Evolutionary conservation across 2,888 invertebrate species (phyloP).

Genomic region (Piscicola geometra): DNA sequence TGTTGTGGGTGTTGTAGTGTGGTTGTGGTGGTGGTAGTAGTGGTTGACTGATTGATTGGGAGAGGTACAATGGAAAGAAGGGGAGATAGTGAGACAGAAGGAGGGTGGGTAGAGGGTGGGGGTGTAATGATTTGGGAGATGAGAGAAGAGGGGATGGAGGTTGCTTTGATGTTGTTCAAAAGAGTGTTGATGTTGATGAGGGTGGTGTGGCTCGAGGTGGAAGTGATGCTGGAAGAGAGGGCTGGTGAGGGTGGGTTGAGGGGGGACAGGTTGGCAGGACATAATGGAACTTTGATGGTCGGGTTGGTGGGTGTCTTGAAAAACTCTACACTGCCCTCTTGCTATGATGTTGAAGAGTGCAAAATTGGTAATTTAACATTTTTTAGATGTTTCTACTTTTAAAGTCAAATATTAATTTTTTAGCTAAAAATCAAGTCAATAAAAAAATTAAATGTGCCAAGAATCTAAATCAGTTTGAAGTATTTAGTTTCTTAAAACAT

Average conservation of each 20-base stretch:
- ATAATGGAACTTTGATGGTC: background rate
- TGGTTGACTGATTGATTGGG: background rate
- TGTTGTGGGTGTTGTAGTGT: background rate
- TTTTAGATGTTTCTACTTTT: no score
- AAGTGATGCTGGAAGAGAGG: background rate
- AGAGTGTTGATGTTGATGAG: conserved; percentile 5
- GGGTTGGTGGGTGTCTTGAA: no score
- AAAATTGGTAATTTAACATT: no score
- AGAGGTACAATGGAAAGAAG: background rate
- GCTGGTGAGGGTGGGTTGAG: no score
- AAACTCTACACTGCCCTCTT: background rate
- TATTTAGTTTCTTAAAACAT: no score
- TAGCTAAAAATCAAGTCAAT: no score
- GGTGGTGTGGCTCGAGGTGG: background rate
- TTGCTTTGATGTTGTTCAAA: background rate
- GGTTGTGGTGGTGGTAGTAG: background rate
- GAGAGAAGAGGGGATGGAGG: background rate
- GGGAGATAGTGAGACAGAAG: background rate
- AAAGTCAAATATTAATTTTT: no score
- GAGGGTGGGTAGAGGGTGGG: background rate
- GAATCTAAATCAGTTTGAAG: no score
- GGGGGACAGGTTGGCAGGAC: no score
- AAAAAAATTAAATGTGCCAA: no score
- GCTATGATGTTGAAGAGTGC: no score
- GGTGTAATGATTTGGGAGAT: background rate